Evolutionary conservation across 2,888 invertebrate species (phyloP).

Genomic region (Anoncus sp.): DNA sequence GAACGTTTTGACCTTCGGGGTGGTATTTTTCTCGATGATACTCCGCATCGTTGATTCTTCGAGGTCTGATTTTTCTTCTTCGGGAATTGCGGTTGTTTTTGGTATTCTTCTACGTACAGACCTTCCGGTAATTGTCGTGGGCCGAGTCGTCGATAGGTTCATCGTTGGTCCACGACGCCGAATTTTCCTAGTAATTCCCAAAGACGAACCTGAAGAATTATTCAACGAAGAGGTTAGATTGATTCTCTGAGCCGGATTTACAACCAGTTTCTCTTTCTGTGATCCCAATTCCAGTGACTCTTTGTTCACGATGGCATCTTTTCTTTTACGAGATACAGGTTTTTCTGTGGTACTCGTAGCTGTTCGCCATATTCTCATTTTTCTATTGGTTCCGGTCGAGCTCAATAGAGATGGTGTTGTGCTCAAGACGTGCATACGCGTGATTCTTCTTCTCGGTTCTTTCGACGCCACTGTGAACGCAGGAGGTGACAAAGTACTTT

Average conservation of each 20-base stretch:
- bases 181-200: conserved; percentile 23
- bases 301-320: neutral
- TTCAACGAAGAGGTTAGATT: neutral
- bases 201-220: conserved; percentile 12
- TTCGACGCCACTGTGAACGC: conserved; percentile 5
- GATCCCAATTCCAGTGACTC: conserved; percentile 30
- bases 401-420: conserved; percentile 1
- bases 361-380: conserved; percentile 41
- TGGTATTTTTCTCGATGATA: conserved; percentile 39
- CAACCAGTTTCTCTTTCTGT: neutral
- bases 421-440: neutral
- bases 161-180: conserved; percentile 51
- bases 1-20: conserved; percentile 67
- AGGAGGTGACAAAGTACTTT: conserved; percentile 2
- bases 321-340: conserved; percentile 28
- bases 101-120: conserved; percentile 47
- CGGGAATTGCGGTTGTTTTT: conserved; percentile 20
- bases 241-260: neutral
- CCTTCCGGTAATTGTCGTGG: conserved; percentile 39
- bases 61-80: neutral
- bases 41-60: conserved; percentile 40
- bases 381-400: conserved; percentile 14
- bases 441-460: conserved; percentile 8
- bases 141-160: conserved; percentile 40
- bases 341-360: conserved; percentile 32